phyloP scores from a whole-genome alignment of 2,797 vertebrate genomes.

The Diceros bicornis region DNA sequence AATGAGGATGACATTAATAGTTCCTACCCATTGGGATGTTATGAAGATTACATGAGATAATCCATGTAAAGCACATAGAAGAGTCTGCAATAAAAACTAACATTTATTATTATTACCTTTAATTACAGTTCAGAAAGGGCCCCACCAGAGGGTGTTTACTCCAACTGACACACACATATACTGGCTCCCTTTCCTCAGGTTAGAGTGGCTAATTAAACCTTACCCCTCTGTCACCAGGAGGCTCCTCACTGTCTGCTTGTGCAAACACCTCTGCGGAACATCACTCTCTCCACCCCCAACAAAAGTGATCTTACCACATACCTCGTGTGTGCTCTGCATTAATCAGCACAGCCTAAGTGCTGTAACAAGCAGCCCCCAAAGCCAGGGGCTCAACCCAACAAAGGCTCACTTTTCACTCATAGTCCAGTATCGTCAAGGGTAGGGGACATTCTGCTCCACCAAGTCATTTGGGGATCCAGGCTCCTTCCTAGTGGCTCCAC shows the following conservation, averaged over 20 bases:
- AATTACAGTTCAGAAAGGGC: not conserved
- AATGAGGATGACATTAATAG: not conserved
- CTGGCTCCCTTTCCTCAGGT: not conserved
- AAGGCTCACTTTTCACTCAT: not conserved
- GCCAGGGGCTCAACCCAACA: not conserved
- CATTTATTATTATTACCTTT: not conserved
- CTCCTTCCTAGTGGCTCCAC: not conserved
- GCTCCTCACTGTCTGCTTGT: not conserved
- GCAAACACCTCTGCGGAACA: not conserved
- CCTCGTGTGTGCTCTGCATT: accelerated
- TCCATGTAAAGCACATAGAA: not conserved
- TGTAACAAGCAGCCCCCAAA: not conserved
- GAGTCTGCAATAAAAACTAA: not conserved
- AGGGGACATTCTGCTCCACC: not conserved
- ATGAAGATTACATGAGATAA: not conserved
- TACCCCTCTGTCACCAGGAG: not conserved
- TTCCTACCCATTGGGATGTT: not conserved
- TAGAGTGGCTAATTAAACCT: not conserved
- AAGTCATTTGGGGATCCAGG: not conserved
- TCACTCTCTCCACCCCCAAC: not conserved
- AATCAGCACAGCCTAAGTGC: not conserved
- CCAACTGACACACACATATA: not conserved
- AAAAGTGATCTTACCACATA: not conserved
- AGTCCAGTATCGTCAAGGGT: not conserved
- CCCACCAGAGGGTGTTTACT: not conserved